Conservation (phyloP, 92 coral and sea anemone genomes). For the Bergia sp. region DNA sequence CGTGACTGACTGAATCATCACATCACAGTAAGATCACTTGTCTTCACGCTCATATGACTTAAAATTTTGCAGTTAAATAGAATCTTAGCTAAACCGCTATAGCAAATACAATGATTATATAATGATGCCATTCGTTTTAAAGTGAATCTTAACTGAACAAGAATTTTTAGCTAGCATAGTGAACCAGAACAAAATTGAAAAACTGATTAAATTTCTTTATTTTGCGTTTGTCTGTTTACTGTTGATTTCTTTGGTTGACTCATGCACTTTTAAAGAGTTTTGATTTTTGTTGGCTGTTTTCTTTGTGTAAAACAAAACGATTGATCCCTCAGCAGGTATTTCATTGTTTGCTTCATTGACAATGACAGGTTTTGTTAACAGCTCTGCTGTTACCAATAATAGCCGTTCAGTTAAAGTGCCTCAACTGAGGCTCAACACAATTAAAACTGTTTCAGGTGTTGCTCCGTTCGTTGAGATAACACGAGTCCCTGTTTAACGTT, state of each 20-base stretch:
- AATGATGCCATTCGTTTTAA: no score
- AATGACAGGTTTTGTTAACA: constrained; percentile 3
- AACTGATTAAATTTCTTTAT: no score
- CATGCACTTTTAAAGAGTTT: constrained; percentile 41
- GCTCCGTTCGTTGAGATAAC: background rate
- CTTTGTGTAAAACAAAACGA: background rate
- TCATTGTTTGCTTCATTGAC: constrained; percentile 5
- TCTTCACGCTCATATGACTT: constrained; percentile 25
- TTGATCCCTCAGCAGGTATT: constrained; percentile 2
- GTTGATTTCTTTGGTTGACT: background rate
- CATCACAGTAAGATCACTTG: constrained; percentile 44
- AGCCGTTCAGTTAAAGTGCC: background rate
- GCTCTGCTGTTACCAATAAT: background rate
- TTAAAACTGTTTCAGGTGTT: background rate
- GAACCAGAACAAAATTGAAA: background rate
- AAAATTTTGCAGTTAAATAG: background rate
- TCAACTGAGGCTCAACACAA: background rate
- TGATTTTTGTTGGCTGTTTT: background rate
- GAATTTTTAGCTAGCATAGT: background rate
- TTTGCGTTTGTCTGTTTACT: background rate
- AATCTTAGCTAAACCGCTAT: background rate
- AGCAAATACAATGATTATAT: background rate
- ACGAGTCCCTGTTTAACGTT: background rate
- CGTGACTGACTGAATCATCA: constrained; percentile 31
- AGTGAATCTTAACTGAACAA: no score